These are phyloP conservation scores for Pseudonaja textilis DNA, from an alignment of 2,113 vertebrate species.

Conservation along the genomic window DNA sequence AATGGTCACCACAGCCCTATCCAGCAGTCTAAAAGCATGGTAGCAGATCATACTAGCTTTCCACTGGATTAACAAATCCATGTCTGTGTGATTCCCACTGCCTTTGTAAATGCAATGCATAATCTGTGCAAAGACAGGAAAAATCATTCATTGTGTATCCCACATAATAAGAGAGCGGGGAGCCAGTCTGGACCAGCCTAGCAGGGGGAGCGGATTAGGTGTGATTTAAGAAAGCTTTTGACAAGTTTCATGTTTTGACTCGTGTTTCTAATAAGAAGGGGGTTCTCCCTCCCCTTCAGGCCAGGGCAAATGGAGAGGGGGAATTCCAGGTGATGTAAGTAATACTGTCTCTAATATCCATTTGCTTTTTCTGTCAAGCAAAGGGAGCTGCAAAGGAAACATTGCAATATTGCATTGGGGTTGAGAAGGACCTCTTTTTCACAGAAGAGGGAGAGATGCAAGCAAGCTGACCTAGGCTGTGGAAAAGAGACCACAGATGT, in stretches of 20 bases:
- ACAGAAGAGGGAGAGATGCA: background rate
- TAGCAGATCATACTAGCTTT: background rate
- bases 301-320: background rate
- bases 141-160: background rate
- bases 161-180: background rate
- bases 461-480: background rate
- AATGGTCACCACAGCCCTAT: background rate
- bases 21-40: background rate
- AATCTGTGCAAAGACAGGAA: background rate
- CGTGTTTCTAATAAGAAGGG: background rate
- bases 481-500: background rate
- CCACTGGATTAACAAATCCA: background rate
- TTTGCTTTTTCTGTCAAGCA: background rate
- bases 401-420: background rate
- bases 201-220: background rate
- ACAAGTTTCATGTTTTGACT: conserved; percentile 15
- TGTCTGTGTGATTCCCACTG: background rate
- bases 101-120: background rate
- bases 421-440: background rate
- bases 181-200: background rate
- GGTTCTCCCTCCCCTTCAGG: background rate
- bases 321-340: background rate
- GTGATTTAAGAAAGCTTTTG: conserved; percentile 8
- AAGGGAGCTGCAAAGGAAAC: background rate
- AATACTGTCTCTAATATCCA: background rate